phyloP scores from a whole-genome alignment of 2,888 invertebrate species.

The Nycteola revayana region DNA sequence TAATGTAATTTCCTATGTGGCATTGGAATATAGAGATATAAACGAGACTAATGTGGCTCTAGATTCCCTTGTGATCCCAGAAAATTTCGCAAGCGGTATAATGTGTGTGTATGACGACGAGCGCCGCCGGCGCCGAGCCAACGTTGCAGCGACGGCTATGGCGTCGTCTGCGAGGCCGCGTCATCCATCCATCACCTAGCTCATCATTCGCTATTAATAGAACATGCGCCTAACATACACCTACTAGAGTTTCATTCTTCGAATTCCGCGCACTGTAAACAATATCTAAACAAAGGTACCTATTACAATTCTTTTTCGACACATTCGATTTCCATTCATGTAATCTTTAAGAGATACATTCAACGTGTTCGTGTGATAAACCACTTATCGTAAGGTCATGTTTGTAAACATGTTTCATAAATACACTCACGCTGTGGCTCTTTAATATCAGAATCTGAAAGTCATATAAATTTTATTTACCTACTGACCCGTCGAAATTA shows the following conservation, averaged over 20 bases:
- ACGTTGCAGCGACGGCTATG: slow-evolving; percentile 30
- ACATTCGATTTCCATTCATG: slow-evolving; percentile 54
- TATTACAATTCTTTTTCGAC: slow-evolving; percentile 39
- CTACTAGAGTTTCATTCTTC: slow-evolving; percentile 62
- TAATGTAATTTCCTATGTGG: slow-evolving; percentile 23
- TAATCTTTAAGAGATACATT: slow-evolving; percentile 46
- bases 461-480: slow-evolving; percentile 27
- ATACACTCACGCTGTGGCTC: slow-evolving; percentile 44
- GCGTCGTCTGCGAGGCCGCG: slow-evolving; percentile 61
- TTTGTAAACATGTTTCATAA: slow-evolving; percentile 61
- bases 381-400: slow-evolving; percentile 58
- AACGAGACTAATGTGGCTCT: too few relatives aligned
- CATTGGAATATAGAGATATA: too few relatives aligned
- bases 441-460: slow-evolving; percentile 39
- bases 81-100: slow-evolving; percentile 10
- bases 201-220: slow-evolving; percentile 75
- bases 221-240: slow-evolving; percentile 35
- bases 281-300: slow-evolving; percentile 44
- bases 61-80: slow-evolving; percentile 48
- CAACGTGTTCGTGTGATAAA: slow-evolving; percentile 54
- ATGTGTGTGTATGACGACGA: slow-evolving; percentile 10
- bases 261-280: slow-evolving; percentile 66
- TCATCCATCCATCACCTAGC: slow-evolving; percentile 73
- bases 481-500: too few relatives aligned
- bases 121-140: slow-evolving; percentile 47